Percentiles rank a stretch among this genome's conserved stretches.
These are phyloP conservation scores for Carassius auratus DNA, from an alignment of 2,113 vertebrate species.

Conservation along the genomic window DNA sequence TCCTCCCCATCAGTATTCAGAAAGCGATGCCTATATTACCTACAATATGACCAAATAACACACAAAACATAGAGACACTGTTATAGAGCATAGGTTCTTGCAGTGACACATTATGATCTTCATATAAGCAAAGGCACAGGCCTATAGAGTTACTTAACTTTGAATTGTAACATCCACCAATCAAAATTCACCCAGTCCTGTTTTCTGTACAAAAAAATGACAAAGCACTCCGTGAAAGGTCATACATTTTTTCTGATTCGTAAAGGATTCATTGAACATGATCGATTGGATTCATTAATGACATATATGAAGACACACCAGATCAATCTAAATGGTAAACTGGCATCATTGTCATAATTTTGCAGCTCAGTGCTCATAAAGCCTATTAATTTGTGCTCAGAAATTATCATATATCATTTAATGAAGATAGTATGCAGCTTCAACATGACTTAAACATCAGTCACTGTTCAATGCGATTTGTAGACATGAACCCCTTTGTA, in stretches of 20 bases:
- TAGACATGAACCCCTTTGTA: neutral
- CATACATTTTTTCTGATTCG: constrained; percentile 39
- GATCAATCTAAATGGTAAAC: constrained; percentile 47
- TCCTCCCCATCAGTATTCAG: constrained; percentile 55
- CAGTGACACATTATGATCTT: neutral
- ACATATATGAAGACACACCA: constrained; percentile 42
- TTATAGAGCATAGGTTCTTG: neutral
- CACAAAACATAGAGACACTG: neutral
- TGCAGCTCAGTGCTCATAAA: constrained; percentile 34
- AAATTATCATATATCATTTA: constrained; percentile 29
- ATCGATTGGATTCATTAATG: constrained; percentile 55
- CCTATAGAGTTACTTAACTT: neutral
- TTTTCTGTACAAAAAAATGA: neutral
- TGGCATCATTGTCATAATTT: constrained; percentile 33
- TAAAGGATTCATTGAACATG: constrained; percentile 42
- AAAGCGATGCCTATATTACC: neutral
- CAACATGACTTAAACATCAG: constrained; percentile 16
- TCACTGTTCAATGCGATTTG: constrained; percentile 23
- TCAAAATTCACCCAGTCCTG: neutral
- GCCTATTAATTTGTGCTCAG: constrained; percentile 41
- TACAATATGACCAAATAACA: constrained; percentile 21
- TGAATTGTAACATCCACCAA: neutral
- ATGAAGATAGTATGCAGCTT: constrained; percentile 24
- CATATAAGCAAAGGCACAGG: neutral
- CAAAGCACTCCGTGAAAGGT: constrained; percentile 5